phyloP scores from a whole-genome alignment of 2,113 vertebrate species.

The Nothocercus julius region DNA sequence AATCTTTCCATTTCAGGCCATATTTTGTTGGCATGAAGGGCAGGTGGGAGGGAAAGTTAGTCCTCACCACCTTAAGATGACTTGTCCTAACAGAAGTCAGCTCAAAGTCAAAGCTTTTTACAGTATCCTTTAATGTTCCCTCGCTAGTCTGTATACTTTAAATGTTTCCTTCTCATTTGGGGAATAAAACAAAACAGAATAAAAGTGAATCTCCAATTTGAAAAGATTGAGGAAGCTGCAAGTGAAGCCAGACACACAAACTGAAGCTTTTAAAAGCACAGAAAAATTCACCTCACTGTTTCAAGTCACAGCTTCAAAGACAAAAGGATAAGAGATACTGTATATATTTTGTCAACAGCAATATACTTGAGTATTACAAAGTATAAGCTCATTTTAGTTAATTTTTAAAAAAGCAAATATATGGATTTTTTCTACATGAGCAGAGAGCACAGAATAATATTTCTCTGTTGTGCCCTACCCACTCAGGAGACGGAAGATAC shows the following conservation, averaged over 20 bases:
- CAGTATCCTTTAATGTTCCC: background rate
- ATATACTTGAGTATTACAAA: background rate
- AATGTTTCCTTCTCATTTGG: background rate
- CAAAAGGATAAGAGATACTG: background rate
- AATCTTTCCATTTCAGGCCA: slow-evolving; percentile 44
- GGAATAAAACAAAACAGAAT: background rate
- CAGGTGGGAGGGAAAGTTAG: background rate
- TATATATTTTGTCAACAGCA: background rate
- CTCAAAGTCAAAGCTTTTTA: background rate
- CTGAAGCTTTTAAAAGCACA: background rate
- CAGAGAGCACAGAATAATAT: background rate
- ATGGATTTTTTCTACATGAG: background rate
- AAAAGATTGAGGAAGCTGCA: background rate
- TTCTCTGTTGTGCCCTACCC: slow-evolving; percentile 5
- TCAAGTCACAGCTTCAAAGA: background rate
- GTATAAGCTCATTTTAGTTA: background rate
- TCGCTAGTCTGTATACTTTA: background rate
- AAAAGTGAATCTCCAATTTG: background rate
- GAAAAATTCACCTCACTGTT: background rate
- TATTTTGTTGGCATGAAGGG: background rate
- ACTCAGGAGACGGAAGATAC: background rate
- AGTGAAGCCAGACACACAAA: background rate
- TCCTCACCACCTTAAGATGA: background rate
- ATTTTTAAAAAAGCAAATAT: background rate
- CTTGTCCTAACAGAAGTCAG: background rate